Conservation (phyloP, 2,113 vertebrate genomes). For the Octodon degus region DNA sequence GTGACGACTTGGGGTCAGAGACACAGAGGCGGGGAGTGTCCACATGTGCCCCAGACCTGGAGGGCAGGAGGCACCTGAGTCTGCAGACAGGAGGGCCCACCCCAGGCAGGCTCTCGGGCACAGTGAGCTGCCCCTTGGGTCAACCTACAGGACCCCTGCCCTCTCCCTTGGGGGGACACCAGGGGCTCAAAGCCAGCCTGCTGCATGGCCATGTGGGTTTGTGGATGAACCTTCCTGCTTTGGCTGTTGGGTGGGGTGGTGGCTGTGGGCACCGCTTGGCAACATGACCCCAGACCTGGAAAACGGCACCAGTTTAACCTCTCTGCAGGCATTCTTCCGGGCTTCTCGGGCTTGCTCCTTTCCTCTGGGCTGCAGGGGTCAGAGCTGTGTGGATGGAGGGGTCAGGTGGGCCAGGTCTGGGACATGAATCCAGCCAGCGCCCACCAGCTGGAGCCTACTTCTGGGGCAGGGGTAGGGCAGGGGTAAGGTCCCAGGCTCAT, state of each 20-base stretch:
- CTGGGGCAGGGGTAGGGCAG: background rate
- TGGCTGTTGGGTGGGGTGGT: slow-evolving; percentile 22
- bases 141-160: rapidly evolving
- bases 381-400: slow-evolving; percentile 67
- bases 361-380: slow-evolving; percentile 79
- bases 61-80: background rate
- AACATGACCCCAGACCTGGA: slow-evolving; percentile 76
- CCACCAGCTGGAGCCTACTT: background rate
- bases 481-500: background rate
- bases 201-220: rapidly evolving
- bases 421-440: slow-evolving; percentile 72
- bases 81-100: rapidly evolving
- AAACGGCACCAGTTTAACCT: slow-evolving; percentile 75
- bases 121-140: rapidly evolving
- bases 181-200: too few relatives aligned
- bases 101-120: rapidly evolving
- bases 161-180: background rate
- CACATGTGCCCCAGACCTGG: rapidly evolving
- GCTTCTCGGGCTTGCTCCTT: slow-evolving; percentile 74
- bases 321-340: slow-evolving; percentile 74
- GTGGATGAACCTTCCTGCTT: background rate
- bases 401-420: background rate
- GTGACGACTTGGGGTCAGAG: background rate
- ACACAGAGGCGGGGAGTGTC: background rate
- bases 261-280: slow-evolving; percentile 75